Percentiles rank a stretch among this genome's conserved stretches.
Evolutionary conservation across 2,888 invertebrate genomes (phyloP).

Genomic region (Mamestra brassicae): DNA sequence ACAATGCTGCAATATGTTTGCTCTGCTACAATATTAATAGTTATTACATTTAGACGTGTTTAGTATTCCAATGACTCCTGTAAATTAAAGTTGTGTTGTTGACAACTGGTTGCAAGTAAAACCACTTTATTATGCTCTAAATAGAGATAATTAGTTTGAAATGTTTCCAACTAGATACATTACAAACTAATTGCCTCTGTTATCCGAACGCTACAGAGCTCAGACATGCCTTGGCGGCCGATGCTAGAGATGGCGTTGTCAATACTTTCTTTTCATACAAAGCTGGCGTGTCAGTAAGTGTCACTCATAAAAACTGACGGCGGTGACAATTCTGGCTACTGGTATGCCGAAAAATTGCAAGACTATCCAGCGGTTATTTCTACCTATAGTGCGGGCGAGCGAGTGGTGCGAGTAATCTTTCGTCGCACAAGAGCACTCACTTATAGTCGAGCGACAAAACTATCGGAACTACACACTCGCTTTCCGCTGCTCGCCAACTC

Average conservation of each 20-base stretch:
- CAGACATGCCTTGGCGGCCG: background rate
- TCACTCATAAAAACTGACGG: background rate
- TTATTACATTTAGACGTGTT: background rate
- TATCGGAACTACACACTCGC: too few relatives aligned
- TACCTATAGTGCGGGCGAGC: too few relatives aligned
- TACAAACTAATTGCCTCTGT: background rate
- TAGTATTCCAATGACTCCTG: background rate
- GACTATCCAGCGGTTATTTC: too few relatives aligned
- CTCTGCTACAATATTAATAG: too few relatives aligned
- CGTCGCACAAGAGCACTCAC: too few relatives aligned
- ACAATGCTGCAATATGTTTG: too few relatives aligned
- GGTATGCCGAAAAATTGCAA: background rate
- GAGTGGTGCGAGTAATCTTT: too few relatives aligned
- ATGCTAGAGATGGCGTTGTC: background rate
- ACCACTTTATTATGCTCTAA: background rate
- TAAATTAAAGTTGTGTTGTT: background rate
- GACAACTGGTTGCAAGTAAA: background rate
- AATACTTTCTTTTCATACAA: background rate
- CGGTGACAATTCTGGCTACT: background rate
- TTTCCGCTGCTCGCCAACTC: too few relatives aligned
- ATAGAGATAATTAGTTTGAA: background rate
- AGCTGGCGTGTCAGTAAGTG: background rate
- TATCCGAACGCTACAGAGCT: background rate
- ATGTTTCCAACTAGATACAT: background rate
- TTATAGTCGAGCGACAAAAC: too few relatives aligned